Evolutionary conservation across 2,888 invertebrate genomes (phyloP).

Genomic region (Orgyia antiqua): DNA sequence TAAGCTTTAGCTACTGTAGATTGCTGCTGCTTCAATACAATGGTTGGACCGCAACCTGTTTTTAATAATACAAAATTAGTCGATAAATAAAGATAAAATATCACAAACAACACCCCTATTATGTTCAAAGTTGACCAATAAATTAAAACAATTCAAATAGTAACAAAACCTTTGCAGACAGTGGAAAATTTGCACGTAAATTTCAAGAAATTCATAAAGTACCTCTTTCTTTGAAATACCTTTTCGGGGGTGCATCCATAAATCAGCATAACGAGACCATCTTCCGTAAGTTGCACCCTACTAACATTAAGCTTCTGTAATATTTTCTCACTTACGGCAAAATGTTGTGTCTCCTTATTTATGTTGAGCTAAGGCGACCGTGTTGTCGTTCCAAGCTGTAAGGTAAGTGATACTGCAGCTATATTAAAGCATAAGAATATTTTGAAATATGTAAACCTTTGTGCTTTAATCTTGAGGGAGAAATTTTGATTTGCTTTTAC

Average conservation of each 20-base stretch:
- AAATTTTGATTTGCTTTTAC: constrained; percentile 16
- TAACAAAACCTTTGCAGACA: constrained; percentile 33
- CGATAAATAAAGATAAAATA: too few relatives aligned
- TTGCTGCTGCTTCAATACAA: too few relatives aligned
- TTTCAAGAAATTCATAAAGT: constrained; percentile 55
- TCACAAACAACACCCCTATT: constrained; percentile 10
- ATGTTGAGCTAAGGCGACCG: constrained; percentile 44
- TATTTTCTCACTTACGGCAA: constrained; percentile 76
- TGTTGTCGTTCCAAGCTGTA: constrained; percentile 56
- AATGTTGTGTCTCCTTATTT: constrained; percentile 72
- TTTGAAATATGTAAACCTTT: constrained; percentile 17
- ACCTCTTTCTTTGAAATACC: constrained; percentile 49
- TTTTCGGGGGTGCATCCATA: constrained; percentile 62
- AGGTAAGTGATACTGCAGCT: constrained; percentile 32
- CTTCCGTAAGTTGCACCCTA: constrained; percentile 66
- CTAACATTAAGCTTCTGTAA: constrained; percentile 70
- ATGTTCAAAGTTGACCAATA: constrained; percentile 16
- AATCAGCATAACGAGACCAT: constrained; percentile 72
- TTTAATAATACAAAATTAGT: too few relatives aligned
- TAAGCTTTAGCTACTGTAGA: too few relatives aligned
- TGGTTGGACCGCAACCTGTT: too few relatives aligned
- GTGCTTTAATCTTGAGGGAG: constrained; percentile 11
- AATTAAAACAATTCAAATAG: constrained; percentile 27
- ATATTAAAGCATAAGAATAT: constrained; percentile 27
- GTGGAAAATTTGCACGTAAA: constrained; percentile 43